Evolutionary conservation across 2,797 vertebrate genomes (phyloP), one percentile per base, ranked within the genome.

Genomic region (Pseudomugil tenellus): DNA sequence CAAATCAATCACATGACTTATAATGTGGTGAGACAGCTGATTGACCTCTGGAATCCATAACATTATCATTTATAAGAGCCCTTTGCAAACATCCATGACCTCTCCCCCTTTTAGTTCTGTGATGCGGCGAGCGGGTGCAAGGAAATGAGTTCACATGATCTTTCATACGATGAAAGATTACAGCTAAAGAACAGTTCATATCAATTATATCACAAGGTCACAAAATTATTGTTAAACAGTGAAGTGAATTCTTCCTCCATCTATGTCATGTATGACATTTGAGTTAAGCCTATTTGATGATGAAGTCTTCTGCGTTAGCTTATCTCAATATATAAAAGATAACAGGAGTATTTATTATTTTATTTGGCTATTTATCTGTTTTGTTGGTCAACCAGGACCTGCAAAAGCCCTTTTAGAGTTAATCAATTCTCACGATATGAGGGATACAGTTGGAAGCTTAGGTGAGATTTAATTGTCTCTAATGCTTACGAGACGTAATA

Each of bases 1-100:
- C 77, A 53, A 81, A 90, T 90, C 84, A 91, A 87, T 91, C 89
- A 84, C 68, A 58, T 57, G 51, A 35, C 58, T 70, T 80, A 83
- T 85, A 88, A 88, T 77, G 70, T 67, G 67, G 58, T 49, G 58
- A 73, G 51, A 84, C 67, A 49, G 63, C 60, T 53, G 77, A 81
- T 58, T 87, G 83, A 86, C 78, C 80, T 76, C 72, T 84, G 80
- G 75, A 81, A 84, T 74, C 63, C 75, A 77, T 80, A 81, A 56
- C 67, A 55, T 76, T 83, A 81, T 86, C 68, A 74, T 85, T 87
- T 85, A 79, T 74, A 46, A 60, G 26, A 25, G 16, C 58, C 29
- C 75, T 28, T 48, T 58, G 34, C 69, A 77, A 63, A 59, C 54
- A 53, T 29, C 32, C 58, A 39, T 43, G 41, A 56, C 52, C 65